Percentiles rank a stretch among this genome's conserved stretches.
These are phyloP conservation scores for Heteromurus nitidus DNA, from an alignment of 2,888 invertebrate species.

Conservation along the genomic window DNA sequence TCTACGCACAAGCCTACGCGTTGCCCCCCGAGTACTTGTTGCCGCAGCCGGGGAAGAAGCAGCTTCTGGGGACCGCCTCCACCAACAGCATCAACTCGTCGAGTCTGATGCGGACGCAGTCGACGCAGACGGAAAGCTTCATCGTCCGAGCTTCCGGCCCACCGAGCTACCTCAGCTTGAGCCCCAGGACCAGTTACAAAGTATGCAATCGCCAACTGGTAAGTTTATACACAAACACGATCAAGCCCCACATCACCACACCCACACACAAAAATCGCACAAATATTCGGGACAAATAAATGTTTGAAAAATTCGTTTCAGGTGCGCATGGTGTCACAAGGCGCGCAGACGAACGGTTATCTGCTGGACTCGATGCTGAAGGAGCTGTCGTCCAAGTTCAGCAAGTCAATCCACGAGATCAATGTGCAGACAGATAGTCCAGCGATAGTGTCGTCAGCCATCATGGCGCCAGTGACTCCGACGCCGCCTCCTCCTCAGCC, in stretches of 20 bases:
- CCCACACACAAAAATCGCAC: no score
- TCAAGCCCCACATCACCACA: neutral
- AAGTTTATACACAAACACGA: neutral
- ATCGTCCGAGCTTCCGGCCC: constrained; percentile 83
- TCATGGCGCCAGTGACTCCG: neutral
- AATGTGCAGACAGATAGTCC: constrained; percentile 37
- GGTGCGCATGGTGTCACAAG: constrained; percentile 92
- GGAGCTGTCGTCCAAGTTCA: constrained; percentile 40
- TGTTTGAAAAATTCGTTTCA: constrained; percentile 74
- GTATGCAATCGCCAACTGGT: constrained; percentile 59
- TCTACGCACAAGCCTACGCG: neutral
- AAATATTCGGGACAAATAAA: neutral
- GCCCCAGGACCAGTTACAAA: constrained; percentile 88
- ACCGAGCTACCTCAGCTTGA: constrained; percentile 82
- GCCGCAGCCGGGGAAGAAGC: constrained; percentile 14
- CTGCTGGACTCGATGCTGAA: constrained; percentile 39
- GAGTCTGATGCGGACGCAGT: constrained; percentile 91
- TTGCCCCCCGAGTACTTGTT: neutral
- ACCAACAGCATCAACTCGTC: constrained; percentile 32
- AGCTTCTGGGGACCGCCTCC: constrained; percentile 29
- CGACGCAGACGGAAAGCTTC: constrained; percentile 90
- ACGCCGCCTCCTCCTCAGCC: constrained; percentile 7
- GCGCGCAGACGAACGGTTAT: constrained; percentile 89
- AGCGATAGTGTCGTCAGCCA: neutral
- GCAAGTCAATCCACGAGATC: constrained; percentile 51